These are phyloP conservation scores for Apostichopus japonicus DNA, from an alignment of 35 echinoderm and acorn worm species.

Conservation along the genomic window DNA sequence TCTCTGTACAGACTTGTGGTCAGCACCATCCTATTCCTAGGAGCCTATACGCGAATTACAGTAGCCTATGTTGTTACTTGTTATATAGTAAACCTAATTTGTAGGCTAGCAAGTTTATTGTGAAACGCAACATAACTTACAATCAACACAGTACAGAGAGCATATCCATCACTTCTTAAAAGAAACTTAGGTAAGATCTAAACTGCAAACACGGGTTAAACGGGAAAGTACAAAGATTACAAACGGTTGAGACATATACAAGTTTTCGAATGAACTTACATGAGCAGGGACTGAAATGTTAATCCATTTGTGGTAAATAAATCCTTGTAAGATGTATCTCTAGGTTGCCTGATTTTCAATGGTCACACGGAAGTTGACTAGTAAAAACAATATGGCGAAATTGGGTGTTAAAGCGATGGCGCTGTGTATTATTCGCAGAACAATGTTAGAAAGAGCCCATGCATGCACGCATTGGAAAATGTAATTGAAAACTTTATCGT, in stretches of 20 bases:
- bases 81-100: too few species aligned
- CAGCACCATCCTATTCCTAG: too few species aligned
- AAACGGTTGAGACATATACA: neutral
- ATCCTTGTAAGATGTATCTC: neutral
- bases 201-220: neutral
- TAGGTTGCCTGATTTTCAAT: neutral
- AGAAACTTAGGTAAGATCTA: neutral
- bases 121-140: too few species aligned
- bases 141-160: too few species aligned
- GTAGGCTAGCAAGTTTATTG: too few species aligned
- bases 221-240: neutral
- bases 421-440: neutral
- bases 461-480: too few species aligned
- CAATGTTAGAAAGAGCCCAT: too few species aligned
- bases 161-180: too few species aligned
- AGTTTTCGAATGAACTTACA: neutral
- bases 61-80: too few species aligned
- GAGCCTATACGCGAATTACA: too few species aligned
- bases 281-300: constrained; percentile 1
- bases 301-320: neutral
- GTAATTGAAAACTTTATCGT: too few species aligned
- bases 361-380: constrained; percentile 1
- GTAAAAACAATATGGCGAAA: constrained; percentile 9
- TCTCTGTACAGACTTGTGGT: too few species aligned
- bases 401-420: neutral